Conservation (phyloP, 1,140 invertebrate species). For the Asbolus verrucosus region DNA sequence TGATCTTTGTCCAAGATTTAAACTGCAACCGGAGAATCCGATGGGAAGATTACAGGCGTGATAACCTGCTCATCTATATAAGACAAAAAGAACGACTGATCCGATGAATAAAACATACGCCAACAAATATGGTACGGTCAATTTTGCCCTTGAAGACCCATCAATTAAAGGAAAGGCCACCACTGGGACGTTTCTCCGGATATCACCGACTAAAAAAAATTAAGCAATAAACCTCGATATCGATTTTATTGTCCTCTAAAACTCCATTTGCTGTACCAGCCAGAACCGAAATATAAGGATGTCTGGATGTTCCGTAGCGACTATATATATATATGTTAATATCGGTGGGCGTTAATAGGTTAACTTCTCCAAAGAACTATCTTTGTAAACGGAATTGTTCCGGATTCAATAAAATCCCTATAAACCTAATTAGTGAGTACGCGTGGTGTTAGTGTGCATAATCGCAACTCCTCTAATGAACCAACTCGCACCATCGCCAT, state of each 20-base stretch:
- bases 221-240: no score
- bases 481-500: neutral
- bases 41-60: slow-evolving; percentile 7
- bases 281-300: no score
- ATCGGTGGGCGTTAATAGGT: slow-evolving; percentile 19
- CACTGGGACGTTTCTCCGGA: slow-evolving; percentile 13
- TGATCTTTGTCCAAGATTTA: neutral
- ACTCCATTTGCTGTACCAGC: no score
- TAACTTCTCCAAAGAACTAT: slow-evolving; percentile 24
- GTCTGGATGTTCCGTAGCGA: no score
- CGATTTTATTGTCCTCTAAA: no score
- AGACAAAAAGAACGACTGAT: neutral
- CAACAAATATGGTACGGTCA: slow-evolving; percentile 12
- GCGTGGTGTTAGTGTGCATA: neutral
- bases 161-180: neutral
- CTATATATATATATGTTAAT: slow-evolving; percentile 2
- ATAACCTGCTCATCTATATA: slow-evolving; percentile 10
- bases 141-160: neutral
- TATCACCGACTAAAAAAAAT: no score
- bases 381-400: neutral
- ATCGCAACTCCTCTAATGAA: neutral
- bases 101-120: slow-evolving; percentile 26
- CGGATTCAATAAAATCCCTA: slow-evolving; percentile 15
- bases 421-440: slow-evolving; percentile 11
- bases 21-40: neutral